A percentile compares a stretch with the other conserved stretches of the same genome.
These are phyloP conservation scores for Heliothis subflexa DNA, from an alignment of 1,140 invertebrate species.

Conservation along the genomic window DNA sequence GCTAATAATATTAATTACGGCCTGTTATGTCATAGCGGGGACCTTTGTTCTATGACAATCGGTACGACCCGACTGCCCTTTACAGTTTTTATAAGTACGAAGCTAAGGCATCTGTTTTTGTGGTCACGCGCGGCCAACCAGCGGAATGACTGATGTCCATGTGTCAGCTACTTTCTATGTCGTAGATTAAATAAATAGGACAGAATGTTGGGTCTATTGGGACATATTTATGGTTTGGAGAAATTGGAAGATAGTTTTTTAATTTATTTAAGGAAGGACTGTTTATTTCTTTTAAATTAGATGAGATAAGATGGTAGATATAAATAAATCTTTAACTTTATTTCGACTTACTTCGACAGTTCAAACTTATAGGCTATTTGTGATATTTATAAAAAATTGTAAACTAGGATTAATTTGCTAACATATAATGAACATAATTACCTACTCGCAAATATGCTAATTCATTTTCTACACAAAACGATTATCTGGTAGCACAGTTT, in stretches of 20 bases:
- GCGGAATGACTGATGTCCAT: constrained; percentile 77
- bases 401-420: no score
- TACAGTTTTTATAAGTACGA: constrained; percentile 69
- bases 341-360: no score
- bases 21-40: constrained; percentile 55
- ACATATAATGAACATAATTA: no score
- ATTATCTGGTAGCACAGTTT: neutral
- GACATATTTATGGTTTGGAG: constrained; percentile 18
- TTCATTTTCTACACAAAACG: no score
- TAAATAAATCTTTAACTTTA: no score
- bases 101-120: constrained; percentile 72
- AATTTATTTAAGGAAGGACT: constrained; percentile 2
- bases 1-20: constrained; percentile 60
- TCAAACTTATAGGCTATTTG: no score
- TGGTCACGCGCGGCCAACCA: constrained; percentile 61
- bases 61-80: constrained; percentile 65
- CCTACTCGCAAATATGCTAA: no score
- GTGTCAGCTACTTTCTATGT: constrained; percentile 69
- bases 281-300: constrained; percentile 14
- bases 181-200: constrained; percentile 35
- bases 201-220: constrained; percentile 15
- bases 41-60: constrained; percentile 69
- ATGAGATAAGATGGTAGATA: neutral
- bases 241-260: neutral
- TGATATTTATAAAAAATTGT: no score